Evolutionary conservation across 64 coral and sea anemone genomes (phyloP), one percentile per base, ranked within the genome.

Genomic region (Dendronephthya gigantea): DNA sequence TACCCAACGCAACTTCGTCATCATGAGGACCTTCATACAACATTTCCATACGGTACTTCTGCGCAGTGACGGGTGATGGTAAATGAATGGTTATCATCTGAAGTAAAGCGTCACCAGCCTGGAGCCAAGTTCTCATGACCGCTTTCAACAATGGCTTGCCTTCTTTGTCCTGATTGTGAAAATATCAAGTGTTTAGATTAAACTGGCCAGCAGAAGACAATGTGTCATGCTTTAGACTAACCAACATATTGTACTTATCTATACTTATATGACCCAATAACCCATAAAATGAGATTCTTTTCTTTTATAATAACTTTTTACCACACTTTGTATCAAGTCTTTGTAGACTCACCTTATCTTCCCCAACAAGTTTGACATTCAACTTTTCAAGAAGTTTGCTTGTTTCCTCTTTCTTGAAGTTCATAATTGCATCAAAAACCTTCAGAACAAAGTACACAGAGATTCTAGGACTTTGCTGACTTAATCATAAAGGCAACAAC

Each of bases 41-140:
- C 50, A 98, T 15, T 58, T 98, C 95, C 91, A 93, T 91, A n/a
- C 95, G 89, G 56, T 98, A 98, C 68, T 83, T 98, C 83, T 98
- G 95, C 82, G 95, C 89, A 52, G 68, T 55, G 39, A 98, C 95
- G 49, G 95, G 95, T 34, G 95, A 98, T 66, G 95, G 95, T 58
- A 98, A 81, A 84, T 98, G 95, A 62, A 98, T 98, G 72, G 95
- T 92, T 65, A 98, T 98, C 95, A 98, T 98, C 70, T 98, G 95
- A 85, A 98, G 95, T 83, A 98, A 11, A 6, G 95, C 87, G 9
- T 98, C 95, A 28, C 95, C 95, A 17, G 95, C 95, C 55, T 89
- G 87, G 2, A 98, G 87, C 95, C 95, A 98, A 33, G 90, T 90
- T 13, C 92, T 86, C 95, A 98, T 98, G 16, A 41, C 65, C 43